Base-by-base conservation (phyloP, 2,797 vertebrate genomes). In the Tangara arthus region DNA sequence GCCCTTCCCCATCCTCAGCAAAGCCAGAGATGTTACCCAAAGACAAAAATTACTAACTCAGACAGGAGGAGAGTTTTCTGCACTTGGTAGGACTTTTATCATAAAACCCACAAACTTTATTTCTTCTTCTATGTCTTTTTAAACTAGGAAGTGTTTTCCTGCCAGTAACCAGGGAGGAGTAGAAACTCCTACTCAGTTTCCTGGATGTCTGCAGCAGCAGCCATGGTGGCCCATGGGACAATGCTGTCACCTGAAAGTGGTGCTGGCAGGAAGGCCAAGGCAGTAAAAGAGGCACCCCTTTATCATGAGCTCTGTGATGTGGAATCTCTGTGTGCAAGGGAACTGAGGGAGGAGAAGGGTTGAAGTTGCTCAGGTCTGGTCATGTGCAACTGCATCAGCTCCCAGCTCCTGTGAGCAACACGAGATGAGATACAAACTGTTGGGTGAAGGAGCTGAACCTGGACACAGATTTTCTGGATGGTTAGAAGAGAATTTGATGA, bases 181-280 rank as follows among this genome's bases (percentile, higher is more conserved):
- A 81, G 63, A 65, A 89, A 53, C 42, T 46, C 3, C 3, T 60
- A 2, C 30, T 72, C 11, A 0, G 9, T 82, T 83, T 79, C 46
- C 66, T 76, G 66, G 49, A 17, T 66, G 32, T 32, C 63, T 87
- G 89, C 80, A 81, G 64, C 57, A 50, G 18, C 11, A 19, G 65
- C 65, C 0, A 0, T 22, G 34, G 30, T 65, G 44, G 11, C 35
- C 49, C 9, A 0, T 5, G 37, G 41, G 66, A 17, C 30, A 32
- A 2, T 2, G 2, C 60, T 59, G 4, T 42, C 69, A 46, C n/a
- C 61, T 46, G 46, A 41, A 37, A 12, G 44, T 17, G 46, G 34
- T 8, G 44, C 46, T n/a, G 82, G 52, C 66, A 47, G 63, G 77
- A 88, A 57, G 35, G 80, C 39, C 39, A 50, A 75, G 91, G n/a